These are phyloP conservation scores for Akabosia matsudoensis DNA, from an alignment of 1,140 invertebrate genomes.

Conservation along the genomic window DNA sequence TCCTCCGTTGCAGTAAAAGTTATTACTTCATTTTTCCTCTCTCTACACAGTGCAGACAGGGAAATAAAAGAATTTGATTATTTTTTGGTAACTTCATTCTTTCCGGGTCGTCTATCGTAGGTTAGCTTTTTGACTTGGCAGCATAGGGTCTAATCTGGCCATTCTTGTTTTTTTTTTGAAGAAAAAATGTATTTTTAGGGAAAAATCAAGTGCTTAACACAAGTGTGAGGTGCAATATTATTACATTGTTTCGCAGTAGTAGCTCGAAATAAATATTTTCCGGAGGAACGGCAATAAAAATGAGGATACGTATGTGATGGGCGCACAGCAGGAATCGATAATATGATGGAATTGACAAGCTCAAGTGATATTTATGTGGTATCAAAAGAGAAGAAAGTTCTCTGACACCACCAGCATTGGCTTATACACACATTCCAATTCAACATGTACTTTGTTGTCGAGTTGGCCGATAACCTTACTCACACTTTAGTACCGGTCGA, in stretches of 20 bases:
- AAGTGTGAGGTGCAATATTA: background rate
- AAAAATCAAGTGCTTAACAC: too few species aligned
- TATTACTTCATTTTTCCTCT: background rate
- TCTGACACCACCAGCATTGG: background rate
- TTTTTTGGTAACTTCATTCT: background rate
- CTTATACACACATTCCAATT: too few species aligned
- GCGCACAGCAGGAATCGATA: background rate
- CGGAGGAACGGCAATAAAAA: background rate
- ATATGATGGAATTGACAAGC: background rate
- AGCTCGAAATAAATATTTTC: too few species aligned
- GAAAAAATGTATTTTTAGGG: too few species aligned
- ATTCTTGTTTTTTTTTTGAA: too few species aligned
- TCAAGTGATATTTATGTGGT: conserved; percentile 7
- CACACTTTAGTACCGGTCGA: too few species aligned
- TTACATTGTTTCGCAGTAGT: background rate
- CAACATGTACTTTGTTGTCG: too few species aligned
- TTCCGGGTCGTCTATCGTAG: background rate
- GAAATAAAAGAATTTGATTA: background rate
- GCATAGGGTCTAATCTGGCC: too few species aligned
- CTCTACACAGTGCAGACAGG: background rate
- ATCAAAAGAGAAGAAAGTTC: background rate
- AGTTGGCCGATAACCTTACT: too few species aligned
- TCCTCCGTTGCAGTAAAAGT: background rate
- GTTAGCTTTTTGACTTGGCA: background rate
- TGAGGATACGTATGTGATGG: background rate